Evolutionary conservation across 2,797 vertebrate species (phyloP), one percentile per base, ranked within the genome.

Genomic region (Synanceia verrucosa): DNA sequence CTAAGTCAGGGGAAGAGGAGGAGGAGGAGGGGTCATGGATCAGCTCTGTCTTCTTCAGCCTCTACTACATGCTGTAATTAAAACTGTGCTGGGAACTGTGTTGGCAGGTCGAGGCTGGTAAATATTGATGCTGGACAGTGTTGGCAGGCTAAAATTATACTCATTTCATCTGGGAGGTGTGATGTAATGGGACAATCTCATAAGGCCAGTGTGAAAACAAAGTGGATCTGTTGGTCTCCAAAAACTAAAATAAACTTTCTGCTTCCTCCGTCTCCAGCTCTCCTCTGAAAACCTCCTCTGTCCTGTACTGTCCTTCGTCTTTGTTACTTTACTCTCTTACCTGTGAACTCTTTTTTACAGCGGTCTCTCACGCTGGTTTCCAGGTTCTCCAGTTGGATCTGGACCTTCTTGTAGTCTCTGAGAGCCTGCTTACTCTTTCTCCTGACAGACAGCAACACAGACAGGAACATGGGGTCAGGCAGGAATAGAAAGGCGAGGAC

Each of bases 321-420:
- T 3, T 12, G 8, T 9, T 16, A 23, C 46, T 31, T 48, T 11
- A 8, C n/a, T 43, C 55, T 23, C 76, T 83, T 86, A 99, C 98
- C 98, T 84, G 98, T 99, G 84, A 99, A 99, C 89, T 99, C 97
- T 73, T 99, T 99, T 90, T 99, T 99, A 90, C 98, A 99, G 80
- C 97, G 96, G 86, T 99, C 98, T 69, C 98, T 95, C 78, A 99
- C 98, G 0, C 97, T 99, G 6, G 97, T 99, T 90, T 99, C 98
- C 84, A 99, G 93, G 76, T 98, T 99, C 93, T 99, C 98, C 86
- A 99, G 87, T 65, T 99, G 98, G 84, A 98, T 99, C 93, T 99
- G 98, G 73, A 99, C 98, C 90, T 99, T 99, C 93, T 98, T 99
- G 82, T 99, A 99, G 89, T 99, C 97, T 72, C 97, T 94, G 69